These are phyloP conservation scores for Prorops nasuta DNA, from an alignment of 1,140 invertebrate genomes.

Conservation along the genomic window DNA sequence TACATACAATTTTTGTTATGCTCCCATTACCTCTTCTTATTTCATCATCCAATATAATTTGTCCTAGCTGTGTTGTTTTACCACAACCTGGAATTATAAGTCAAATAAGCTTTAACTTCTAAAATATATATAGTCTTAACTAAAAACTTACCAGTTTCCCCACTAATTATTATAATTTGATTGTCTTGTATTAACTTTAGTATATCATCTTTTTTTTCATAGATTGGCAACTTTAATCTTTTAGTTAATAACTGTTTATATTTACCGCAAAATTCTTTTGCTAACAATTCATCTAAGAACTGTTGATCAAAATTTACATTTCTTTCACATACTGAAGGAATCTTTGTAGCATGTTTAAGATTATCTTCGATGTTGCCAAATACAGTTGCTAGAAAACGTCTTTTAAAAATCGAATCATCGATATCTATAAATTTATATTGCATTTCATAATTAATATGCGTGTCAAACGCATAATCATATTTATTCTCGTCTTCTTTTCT, in stretches of 20 bases:
- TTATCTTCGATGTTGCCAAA: too few species aligned
- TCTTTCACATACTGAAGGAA: too few species aligned
- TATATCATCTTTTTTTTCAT: conserved; percentile 59
- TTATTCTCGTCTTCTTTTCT: too few species aligned
- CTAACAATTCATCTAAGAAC: neutral
- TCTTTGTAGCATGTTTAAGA: too few species aligned
- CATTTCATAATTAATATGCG: too few species aligned
- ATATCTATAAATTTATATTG: too few species aligned
- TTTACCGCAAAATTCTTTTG: conserved; percentile 35
- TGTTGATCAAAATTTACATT: neutral
- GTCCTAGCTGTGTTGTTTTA: conserved; percentile 79
- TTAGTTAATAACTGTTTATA: conserved; percentile 65
- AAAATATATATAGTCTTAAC: neutral
- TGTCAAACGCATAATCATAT: too few species aligned
- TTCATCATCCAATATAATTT: conserved; percentile 67
- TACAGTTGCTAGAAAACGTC: too few species aligned
- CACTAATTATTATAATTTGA: conserved; percentile 75
- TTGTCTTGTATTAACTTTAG: conserved; percentile 62
- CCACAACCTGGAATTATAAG: conserved; percentile 63
- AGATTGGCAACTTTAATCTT: conserved; percentile 65
- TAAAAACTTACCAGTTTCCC: conserved; percentile 63
- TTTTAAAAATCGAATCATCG: too few species aligned
- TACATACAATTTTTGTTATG: conserved; percentile 83
- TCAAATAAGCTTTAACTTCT: neutral
- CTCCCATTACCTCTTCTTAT: conserved; percentile 30